Evolutionary conservation across 2,888 invertebrate genomes (phyloP).

Genomic region (Drosophila peninsularis): DNA sequence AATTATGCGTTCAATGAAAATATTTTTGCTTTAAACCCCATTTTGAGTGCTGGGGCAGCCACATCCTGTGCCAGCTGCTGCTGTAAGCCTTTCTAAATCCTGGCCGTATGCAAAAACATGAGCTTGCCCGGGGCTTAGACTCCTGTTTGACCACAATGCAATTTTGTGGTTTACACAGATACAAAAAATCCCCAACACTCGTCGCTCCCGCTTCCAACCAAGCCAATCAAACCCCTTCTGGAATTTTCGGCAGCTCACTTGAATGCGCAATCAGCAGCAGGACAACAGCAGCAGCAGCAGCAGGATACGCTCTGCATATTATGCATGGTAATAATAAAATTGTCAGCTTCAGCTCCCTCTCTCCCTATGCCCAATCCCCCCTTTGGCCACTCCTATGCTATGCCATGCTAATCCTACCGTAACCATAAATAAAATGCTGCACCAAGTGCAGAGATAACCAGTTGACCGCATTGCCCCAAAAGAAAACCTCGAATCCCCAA

Average conservation of each 20-base stretch:
- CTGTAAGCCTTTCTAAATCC: conserved; percentile 44
- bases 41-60: background rate
- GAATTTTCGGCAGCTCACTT: conserved; percentile 36
- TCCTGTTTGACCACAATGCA: conserved; percentile 64
- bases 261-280: conserved; percentile 62
- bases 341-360: conserved; percentile 25
- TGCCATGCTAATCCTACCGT: conserved; percentile 5
- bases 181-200: conserved; percentile 16
- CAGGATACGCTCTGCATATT: conserved; percentile 31
- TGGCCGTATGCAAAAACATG: conserved; percentile 53
- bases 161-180: conserved; percentile 65
- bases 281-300: conserved; percentile 28
- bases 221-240: background rate
- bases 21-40: conserved; percentile 47
- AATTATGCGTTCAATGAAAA: conserved; percentile 74
- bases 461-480: conserved; percentile 53
- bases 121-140: conserved; percentile 34
- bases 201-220: background rate
- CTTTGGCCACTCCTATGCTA: background rate
- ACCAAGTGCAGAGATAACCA: conserved; percentile 47
- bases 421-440: conserved; percentile 59
- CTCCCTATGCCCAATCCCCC: background rate
- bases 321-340: conserved; percentile 55
- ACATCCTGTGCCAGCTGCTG: conserved; percentile 19
- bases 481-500: conserved; percentile 2